These are phyloP conservation scores for Pseudolaguvia tuberculata DNA, from an alignment of 2,113 vertebrate genomes.

Conservation along the genomic window DNA sequence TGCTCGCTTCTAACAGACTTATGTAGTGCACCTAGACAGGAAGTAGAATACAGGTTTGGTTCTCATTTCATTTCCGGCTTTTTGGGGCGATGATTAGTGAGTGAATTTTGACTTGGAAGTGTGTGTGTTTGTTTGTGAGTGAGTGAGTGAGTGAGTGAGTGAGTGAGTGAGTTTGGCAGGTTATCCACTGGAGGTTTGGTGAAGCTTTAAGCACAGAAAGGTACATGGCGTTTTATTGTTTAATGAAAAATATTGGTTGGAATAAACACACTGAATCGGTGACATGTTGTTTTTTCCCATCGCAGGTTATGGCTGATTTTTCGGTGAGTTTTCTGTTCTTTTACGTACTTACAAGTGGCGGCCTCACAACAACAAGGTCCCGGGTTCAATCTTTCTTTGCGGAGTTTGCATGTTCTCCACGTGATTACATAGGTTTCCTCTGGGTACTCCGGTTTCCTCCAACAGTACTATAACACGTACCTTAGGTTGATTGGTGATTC, in stretches of 20 bases:
- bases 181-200: background rate
- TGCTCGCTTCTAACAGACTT: too few relatives aligned
- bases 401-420: too few relatives aligned
- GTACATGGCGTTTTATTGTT: background rate
- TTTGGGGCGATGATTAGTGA: background rate
- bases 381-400: too few relatives aligned
- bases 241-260: too few relatives aligned
- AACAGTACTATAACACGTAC: too few relatives aligned
- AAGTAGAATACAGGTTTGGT: too few relatives aligned
- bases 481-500: too few relatives aligned
- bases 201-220: background rate
- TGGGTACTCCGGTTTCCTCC: too few relatives aligned
- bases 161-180: background rate
- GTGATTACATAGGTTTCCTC: too few relatives aligned
- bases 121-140: background rate
- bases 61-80: background rate
- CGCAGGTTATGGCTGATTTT: constrained; percentile 72
- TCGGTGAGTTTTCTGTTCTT: constrained; percentile 64
- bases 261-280: background rate
- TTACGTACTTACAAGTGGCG: too few relatives aligned
- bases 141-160: background rate
- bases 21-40: background rate
- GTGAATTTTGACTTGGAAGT: background rate
- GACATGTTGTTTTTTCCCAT: background rate
- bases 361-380: too few relatives aligned